phyloP scores from a whole-genome alignment of 2,113 vertebrate species.

The Pteronura brasiliensis region DNA sequence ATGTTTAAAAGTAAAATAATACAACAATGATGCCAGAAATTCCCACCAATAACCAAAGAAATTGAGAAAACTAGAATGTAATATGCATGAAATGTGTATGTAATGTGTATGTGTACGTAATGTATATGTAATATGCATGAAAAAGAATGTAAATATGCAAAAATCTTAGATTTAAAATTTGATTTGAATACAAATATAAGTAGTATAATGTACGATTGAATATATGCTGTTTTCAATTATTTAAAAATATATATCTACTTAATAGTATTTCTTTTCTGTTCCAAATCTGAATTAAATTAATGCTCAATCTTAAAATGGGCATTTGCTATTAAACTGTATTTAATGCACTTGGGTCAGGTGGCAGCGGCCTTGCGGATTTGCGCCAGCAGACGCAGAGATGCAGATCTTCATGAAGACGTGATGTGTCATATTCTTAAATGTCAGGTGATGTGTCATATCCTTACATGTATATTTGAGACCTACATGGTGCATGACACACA shows the following conservation, averaged over 20 bases:
- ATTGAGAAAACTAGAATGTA: neutral
- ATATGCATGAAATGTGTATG: neutral
- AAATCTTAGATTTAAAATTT: neutral
- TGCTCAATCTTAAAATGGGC: neutral
- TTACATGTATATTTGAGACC: neutral
- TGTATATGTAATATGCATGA: too few relatives aligned
- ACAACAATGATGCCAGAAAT: neutral
- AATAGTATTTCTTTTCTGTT: neutral
- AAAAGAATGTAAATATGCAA: neutral
- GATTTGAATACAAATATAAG: neutral
- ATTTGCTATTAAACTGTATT: neutral
- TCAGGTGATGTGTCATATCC: neutral
- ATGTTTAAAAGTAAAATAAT: neutral
- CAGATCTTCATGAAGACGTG: too few relatives aligned
- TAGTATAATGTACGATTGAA: neutral
- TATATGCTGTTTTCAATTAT: neutral
- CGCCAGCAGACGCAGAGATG: too few relatives aligned
- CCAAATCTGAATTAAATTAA: neutral
- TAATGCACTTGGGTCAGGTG: neutral
- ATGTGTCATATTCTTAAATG: neutral
- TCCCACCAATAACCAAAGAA: neutral
- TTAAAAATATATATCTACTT: neutral
- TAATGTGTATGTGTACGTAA: too few relatives aligned
- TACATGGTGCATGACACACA: neutral
- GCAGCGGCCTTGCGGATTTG: too few relatives aligned